Percentiles rank a stretch among this genome's conserved stretches.
phyloP scores from a whole-genome alignment of 1,140 invertebrate species.

The Nasonia vitripennis region DNA sequence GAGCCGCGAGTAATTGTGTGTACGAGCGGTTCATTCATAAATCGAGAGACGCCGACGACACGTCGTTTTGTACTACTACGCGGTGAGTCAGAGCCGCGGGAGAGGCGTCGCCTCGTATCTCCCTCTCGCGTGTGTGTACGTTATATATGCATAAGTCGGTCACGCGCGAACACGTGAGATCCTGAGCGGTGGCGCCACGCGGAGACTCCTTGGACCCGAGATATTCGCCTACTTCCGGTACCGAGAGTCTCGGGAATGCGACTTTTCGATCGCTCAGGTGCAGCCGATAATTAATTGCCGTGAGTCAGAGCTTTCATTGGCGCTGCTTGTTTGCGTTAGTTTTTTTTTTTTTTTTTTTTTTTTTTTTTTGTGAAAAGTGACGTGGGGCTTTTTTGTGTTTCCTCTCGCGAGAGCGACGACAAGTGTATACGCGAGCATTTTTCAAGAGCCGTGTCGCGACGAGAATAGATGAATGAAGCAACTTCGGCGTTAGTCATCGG shows the following conservation, averaged over 20 bases:
- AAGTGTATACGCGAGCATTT: too few relatives aligned
- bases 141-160: too few relatives aligned
- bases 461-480: too few relatives aligned
- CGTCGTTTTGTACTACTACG: not conserved
- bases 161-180: too few relatives aligned
- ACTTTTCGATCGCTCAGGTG: not conserved
- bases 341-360: not conserved
- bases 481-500: not conserved
- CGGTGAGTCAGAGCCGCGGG: constrained; percentile 59
- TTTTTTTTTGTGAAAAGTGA: not conserved
- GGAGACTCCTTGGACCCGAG: not conserved
- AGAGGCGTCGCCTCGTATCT: constrained; percentile 57
- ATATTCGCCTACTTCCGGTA: not conserved
- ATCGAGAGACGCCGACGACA: constrained; percentile 54
- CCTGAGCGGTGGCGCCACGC: not conserved
- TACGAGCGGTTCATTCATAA: constrained; percentile 72
- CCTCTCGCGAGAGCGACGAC: too few relatives aligned
- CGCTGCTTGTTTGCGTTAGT: not conserved
- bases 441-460: too few relatives aligned
- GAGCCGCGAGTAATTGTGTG: constrained; percentile 35
- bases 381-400: too few relatives aligned
- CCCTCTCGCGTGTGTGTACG: too few relatives aligned
- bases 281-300: not conserved
- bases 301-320: not conserved
- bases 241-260: not conserved